Evolutionary conservation across 2,797 vertebrate genomes (phyloP).

Genomic region (Myiotriccus ornatus): DNA sequence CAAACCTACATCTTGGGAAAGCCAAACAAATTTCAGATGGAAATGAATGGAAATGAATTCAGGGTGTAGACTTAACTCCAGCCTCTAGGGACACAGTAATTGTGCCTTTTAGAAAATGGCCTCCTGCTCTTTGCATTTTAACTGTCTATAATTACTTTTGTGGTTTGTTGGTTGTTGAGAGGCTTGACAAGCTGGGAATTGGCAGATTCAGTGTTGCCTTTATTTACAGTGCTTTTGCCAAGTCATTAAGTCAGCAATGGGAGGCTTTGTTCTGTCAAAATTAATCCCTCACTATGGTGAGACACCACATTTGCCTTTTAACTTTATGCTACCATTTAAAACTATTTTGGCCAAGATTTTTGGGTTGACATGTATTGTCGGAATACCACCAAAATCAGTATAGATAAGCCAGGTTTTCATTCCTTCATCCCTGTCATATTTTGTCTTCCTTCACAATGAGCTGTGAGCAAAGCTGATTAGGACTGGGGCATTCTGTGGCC

Average conservation of each 20-base stretch:
- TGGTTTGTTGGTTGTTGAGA: slow-evolving; percentile 25
- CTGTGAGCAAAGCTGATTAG: neutral
- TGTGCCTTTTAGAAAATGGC: slow-evolving; percentile 23
- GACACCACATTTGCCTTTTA: neutral
- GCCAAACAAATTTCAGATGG: slow-evolving; percentile 19
- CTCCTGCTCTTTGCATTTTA: slow-evolving; percentile 43
- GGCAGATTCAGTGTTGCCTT: slow-evolving; percentile 9
- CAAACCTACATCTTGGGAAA: neutral
- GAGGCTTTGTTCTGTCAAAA: slow-evolving; percentile 5
- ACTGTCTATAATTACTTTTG: slow-evolving; percentile 44
- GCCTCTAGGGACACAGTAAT: slow-evolving; percentile 26
- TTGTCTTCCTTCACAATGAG: neutral
- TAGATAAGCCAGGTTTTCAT: neutral
- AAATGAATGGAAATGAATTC: slow-evolving; percentile 48
- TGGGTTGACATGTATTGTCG: neutral
- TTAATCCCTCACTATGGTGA: neutral
- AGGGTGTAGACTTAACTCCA: slow-evolving; percentile 12
- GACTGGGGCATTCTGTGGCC: neutral
- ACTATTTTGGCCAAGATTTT: neutral
- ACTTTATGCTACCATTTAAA: neutral
- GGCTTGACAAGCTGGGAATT: slow-evolving; percentile 18
- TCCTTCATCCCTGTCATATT: neutral
- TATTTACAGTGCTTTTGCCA: slow-evolving; percentile 45
- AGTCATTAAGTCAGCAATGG: neutral
- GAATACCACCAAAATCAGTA: neutral